Base-by-base conservation (phyloP, 2,113 vertebrate species). In the Nycticorax nycticorax region DNA sequence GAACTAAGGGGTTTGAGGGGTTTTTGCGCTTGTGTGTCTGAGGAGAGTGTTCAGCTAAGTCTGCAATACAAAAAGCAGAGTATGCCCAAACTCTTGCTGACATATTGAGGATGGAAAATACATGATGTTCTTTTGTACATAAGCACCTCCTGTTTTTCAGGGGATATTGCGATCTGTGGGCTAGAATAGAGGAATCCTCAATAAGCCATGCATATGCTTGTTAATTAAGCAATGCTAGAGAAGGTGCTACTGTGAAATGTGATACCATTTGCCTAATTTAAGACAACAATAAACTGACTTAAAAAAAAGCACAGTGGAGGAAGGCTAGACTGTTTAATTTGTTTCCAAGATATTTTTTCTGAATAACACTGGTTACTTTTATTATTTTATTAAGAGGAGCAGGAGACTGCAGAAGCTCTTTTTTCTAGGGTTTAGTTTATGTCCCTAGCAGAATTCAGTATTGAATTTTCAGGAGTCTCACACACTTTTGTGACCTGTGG, bases 401-500 rank as follows among this genome's bases (percentile, higher is more conserved):
- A 48, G 13, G 8, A 56, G 6, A 37, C 27, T 52, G 30, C 43
- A 52, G 24, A 68, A 77, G 10, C 19, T 74, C 21, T 28, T 55
- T 43, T 48, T 28, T 60, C 10, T 45, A 19, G 37, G 3, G 6
- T 64, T 77, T 60, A 9, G 26, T 28, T 85, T 39, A 22, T 63
- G 41, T 88, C 33, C 35, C 20, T 28, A 24, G 32, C 53, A 59
- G 60, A 71, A 60, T 20, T 78, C 26, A 41, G 13, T 56, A 24
- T 6, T 52, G 66, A 21, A 39, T 33, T 63, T 62, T 26, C 7
- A 19, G 57, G 74, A 63, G 22, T 22, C 28, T 48, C 14, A 3
- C 9, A 15, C 8, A 3, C 1, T 1, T 5, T 1, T 5, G 18
- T 48, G 62, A 35, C 35, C 28, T 52, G 28, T 8, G 45, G 19